Evolutionary conservation across 2,888 invertebrate genomes (phyloP).

Genomic region (Epirrhoe alternata): DNA sequence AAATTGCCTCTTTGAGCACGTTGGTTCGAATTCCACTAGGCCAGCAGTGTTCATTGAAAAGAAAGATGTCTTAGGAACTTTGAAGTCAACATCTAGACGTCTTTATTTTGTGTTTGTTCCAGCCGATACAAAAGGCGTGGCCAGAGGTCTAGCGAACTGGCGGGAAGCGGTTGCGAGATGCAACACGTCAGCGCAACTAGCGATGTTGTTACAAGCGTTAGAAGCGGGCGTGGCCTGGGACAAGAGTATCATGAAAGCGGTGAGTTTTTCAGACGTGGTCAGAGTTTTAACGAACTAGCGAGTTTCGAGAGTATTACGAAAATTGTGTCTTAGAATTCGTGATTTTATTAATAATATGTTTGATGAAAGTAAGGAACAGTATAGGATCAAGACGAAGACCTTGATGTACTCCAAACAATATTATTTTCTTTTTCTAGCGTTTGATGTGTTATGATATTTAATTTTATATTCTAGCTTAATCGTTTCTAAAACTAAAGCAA

Average conservation of each 20-base stretch:
- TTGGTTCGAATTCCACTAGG: too few species aligned
- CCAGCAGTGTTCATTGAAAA: too few species aligned
- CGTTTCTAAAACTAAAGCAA: not conserved
- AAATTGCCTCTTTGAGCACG: too few species aligned
- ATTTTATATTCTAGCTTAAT: not conserved
- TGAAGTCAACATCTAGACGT: too few species aligned
- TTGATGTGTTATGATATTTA: not conserved
- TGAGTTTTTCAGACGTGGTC: conserved; percentile 79
- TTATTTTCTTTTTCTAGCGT: not conserved
- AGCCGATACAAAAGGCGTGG: conserved; percentile 83
- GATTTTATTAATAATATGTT: not conserved
- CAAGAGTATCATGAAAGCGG: conserved; percentile 99
- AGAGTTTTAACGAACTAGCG: conserved; percentile 5
- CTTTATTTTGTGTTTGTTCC: not conserved
- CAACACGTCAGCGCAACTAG: conserved; percentile 94
- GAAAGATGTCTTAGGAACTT: too few species aligned
- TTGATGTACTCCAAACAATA: not conserved
- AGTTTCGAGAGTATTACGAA: too few species aligned
- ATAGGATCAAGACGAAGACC: not conserved
- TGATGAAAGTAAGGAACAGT: not conserved
- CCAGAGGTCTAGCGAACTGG: conserved; percentile 94
- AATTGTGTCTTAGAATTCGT: not conserved
- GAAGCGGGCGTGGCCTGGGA: conserved; percentile 99
- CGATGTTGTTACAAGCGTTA: conserved; percentile 90
- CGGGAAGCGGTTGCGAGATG: conserved; percentile 94